Percentiles rank a stretch among this genome's conserved stretches.
phyloP scores from a whole-genome alignment of 2,113 vertebrate genomes.

The Microcebus lehilahytsara region DNA sequence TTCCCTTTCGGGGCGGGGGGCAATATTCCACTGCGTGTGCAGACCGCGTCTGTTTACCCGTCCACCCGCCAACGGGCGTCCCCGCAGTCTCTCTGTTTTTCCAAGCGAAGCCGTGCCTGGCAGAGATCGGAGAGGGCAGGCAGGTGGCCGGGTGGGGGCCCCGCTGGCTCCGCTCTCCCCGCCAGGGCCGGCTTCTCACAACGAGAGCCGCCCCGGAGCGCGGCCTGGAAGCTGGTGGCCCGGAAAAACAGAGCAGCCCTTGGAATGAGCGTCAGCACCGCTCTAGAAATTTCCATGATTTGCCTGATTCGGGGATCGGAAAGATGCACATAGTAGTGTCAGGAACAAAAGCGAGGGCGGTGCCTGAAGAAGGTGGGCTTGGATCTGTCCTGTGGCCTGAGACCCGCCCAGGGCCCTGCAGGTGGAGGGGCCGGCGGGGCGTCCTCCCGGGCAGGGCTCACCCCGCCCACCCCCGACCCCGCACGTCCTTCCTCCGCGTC shows the following conservation, averaged over 20 bases:
- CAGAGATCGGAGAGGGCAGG: not conserved
- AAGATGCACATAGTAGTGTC: not conserved
- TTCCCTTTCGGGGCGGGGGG: not conserved
- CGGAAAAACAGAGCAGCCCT: not conserved
- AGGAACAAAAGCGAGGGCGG: not conserved
- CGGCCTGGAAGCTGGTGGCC: not conserved
- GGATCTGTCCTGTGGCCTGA: rapidly evolving
- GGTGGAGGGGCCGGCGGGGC: rapidly evolving
- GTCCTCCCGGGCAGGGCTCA: rapidly evolving
- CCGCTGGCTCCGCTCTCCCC: not conserved
- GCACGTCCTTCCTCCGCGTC: not conserved
- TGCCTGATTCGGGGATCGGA: not conserved
- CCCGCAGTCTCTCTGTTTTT: not conserved
- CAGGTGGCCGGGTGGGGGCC: not conserved
- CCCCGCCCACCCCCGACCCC: rapidly evolving
- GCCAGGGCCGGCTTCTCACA: not conserved
- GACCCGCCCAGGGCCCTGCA: not conserved
- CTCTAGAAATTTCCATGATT: not conserved
- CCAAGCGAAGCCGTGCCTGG: not conserved
- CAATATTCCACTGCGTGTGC: rapidly evolving
- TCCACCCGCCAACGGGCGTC: not conserved
- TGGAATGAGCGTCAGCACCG: rapidly evolving
- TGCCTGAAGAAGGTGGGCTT: not conserved
- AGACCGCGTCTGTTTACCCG: rapidly evolving
- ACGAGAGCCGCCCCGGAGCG: not conserved